A percentile compares a stretch with the other conserved stretches of the same genome.
Conservation (phyloP, 2,888 invertebrate genomes). For the Catocala sponsa region DNA sequence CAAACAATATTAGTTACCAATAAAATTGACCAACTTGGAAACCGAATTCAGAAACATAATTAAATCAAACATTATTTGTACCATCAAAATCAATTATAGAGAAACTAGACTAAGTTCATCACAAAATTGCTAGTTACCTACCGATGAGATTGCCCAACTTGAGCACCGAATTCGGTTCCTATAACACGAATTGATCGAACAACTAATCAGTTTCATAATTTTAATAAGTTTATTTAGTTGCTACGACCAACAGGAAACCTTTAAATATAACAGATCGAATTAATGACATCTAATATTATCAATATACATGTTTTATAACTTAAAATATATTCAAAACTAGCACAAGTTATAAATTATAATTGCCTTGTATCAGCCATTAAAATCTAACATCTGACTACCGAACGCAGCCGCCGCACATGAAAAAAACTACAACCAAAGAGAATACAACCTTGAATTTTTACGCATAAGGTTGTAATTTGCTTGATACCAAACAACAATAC, state of each 20-base stretch:
- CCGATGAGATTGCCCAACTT: too few species aligned
- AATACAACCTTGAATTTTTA: background rate
- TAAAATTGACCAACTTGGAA: too few species aligned
- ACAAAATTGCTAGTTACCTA: too few species aligned
- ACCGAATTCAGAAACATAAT: too few species aligned
- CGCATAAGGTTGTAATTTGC: constrained; percentile 9
- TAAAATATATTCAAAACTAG: constrained; percentile 18
- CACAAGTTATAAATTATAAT: constrained; percentile 42
- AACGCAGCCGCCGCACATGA: constrained; percentile 26
- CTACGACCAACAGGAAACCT: background rate
- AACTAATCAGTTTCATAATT: too few species aligned
- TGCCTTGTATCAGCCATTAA: constrained; percentile 39
- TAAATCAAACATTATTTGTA: too few species aligned
- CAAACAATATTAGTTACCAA: too few species aligned
- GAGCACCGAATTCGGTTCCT: too few species aligned
- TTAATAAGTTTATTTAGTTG: too few species aligned
- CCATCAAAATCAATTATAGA: too few species aligned
- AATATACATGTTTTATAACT: constrained; percentile 15
- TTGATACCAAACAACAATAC: constrained; percentile 28
- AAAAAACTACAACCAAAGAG: constrained; percentile 31
- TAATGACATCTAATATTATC: constrained; percentile 12
- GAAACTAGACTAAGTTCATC: too few species aligned
- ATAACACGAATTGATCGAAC: too few species aligned
- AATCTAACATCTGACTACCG: constrained; percentile 38
- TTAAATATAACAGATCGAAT: constrained; percentile 1